phyloP scores from a whole-genome alignment of 2,888 invertebrate species.

The Helleia helle region DNA sequence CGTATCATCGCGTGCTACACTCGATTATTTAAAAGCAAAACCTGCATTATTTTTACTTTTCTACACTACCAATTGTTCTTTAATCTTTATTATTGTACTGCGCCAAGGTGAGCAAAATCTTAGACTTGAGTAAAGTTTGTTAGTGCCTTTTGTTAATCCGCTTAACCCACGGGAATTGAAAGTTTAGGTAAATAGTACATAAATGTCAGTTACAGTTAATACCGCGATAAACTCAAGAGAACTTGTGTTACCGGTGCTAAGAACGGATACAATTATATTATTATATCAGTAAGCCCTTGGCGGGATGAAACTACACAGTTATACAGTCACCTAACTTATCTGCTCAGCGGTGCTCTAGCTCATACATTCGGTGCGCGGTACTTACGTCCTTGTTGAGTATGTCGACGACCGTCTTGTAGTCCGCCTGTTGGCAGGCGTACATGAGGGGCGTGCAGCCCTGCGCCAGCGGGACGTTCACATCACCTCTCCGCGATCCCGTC shows the following conservation, averaged over 20 bases:
- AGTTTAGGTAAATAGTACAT: too few relatives aligned
- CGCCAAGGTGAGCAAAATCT: slow-evolving; percentile 10
- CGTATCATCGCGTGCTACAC: slow-evolving; percentile 49
- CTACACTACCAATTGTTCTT: not conserved
- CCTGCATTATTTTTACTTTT: slow-evolving; percentile 13
- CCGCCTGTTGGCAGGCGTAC: slow-evolving; percentile 93
- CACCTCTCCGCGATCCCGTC: slow-evolving; percentile 43
- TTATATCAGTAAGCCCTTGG: too few relatives aligned
- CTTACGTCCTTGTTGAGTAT: slow-evolving; percentile 85
- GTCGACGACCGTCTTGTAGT: slow-evolving; percentile 83
- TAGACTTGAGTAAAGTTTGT: not conserved
- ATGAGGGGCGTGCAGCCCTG: slow-evolving; percentile 89
- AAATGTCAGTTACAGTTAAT: too few relatives aligned
- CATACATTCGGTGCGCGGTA: slow-evolving; percentile 38
- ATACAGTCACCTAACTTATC: too few relatives aligned
- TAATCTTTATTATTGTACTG: slow-evolving; percentile 11
- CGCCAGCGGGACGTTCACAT: slow-evolving; percentile 60
- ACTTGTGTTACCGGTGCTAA: too few relatives aligned
- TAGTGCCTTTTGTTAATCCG: not conserved
- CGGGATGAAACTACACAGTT: too few relatives aligned
- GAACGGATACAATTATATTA: too few relatives aligned
- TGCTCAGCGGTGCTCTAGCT: too few relatives aligned
- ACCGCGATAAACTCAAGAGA: too few relatives aligned
- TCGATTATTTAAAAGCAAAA: slow-evolving; percentile 29
- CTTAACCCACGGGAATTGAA: too few relatives aligned